Conservation (phyloP, 1,140 invertebrate species). For the Trichonephila clavata region DNA sequence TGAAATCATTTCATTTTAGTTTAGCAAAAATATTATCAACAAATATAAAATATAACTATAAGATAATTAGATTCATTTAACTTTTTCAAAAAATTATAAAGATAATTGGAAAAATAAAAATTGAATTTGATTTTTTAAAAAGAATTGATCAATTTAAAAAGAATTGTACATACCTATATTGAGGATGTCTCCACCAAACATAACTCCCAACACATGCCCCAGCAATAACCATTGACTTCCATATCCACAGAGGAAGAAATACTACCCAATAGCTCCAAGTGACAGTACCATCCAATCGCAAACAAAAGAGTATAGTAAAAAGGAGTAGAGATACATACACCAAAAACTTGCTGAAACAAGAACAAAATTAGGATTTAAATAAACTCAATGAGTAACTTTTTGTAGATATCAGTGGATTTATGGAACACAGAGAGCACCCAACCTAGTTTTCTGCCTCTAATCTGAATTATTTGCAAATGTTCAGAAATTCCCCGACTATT, state of each 20-base stretch:
- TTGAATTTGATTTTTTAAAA: background rate
- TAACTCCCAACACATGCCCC: constrained; percentile 94
- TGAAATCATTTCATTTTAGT: too few relatives aligned
- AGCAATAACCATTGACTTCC: constrained; percentile 94
- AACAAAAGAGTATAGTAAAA: constrained; percentile 93
- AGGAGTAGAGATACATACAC: constrained; percentile 95
- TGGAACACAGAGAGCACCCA: too few relatives aligned
- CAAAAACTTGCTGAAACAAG: constrained; percentile 93
- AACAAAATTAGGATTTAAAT: constrained; percentile 70
- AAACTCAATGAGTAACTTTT: background rate
- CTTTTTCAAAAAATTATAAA: background rate
- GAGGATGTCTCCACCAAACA: constrained; percentile 96
- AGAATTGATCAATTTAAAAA: background rate
- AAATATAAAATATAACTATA: too few relatives aligned
- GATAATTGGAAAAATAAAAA: background rate
- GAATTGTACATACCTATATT: constrained; percentile 86
- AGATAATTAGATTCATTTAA: background rate
- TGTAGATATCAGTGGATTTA: too few relatives aligned
- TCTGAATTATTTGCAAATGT: too few relatives aligned
- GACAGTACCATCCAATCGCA: constrained; percentile 92
- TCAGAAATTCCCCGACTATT: too few relatives aligned
- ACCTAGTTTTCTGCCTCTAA: too few relatives aligned
- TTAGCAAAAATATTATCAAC: too few relatives aligned
- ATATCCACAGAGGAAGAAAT: constrained; percentile 97
- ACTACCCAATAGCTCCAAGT: constrained; percentile 97